Conservation (phyloP, 2,888 invertebrate species). For the Bembecia ichneumoniformis region DNA sequence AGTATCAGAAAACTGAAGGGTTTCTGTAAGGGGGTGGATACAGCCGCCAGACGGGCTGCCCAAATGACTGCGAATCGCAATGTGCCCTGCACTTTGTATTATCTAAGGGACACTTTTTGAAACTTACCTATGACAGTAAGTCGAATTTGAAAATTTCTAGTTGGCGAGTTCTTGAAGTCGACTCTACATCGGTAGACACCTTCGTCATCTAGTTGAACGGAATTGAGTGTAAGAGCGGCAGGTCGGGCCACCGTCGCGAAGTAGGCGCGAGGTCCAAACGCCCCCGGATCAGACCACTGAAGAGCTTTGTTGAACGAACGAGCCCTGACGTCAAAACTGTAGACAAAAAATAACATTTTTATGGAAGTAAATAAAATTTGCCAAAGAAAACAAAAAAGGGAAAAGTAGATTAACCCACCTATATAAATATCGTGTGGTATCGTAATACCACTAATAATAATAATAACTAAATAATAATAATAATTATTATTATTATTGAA, state of each 20-base stretch:
- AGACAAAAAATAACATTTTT: conserved; percentile 27
- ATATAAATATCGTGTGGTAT: too few species aligned
- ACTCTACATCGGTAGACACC: conserved; percentile 90
- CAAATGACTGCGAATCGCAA: too few species aligned
- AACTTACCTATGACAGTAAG: conserved; percentile 91
- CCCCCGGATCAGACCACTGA: conserved; percentile 86
- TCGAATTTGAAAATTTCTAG: conserved; percentile 89
- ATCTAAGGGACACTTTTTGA: neutral
- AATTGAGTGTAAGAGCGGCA: conserved; percentile 85
- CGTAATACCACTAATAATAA: too few species aligned
- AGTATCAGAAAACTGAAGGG: too few species aligned
- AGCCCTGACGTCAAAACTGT: conserved; percentile 89
- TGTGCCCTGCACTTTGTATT: neutral
- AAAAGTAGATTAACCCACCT: too few species aligned
- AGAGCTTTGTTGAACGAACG: conserved; percentile 84
- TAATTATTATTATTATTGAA: too few species aligned
- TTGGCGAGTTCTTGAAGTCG: conserved; percentile 91
- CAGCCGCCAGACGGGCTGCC: too few species aligned
- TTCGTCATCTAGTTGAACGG: conserved; percentile 88
- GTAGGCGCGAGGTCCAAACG: conserved; percentile 88
- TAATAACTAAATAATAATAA: too few species aligned
- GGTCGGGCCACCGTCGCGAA: conserved; percentile 86
- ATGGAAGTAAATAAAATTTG: too few species aligned
- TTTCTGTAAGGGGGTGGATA: too few species aligned
- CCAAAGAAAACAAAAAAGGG: too few species aligned